Conservation (phyloP, 1,140 invertebrate species). For the Drosophila oshimai region DNA sequence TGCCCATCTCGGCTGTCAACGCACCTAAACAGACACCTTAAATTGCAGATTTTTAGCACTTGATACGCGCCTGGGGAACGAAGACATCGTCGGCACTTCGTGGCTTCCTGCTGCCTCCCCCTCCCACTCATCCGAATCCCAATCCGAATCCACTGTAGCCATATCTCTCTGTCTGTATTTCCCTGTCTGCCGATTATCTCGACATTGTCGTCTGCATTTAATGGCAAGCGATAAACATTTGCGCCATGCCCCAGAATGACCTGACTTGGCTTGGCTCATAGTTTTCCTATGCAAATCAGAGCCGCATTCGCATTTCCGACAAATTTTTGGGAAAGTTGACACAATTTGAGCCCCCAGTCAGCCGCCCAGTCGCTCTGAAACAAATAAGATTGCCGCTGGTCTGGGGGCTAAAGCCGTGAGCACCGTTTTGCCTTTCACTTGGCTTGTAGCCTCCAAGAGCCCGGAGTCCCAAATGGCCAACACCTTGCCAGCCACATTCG, state of each 20-base stretch:
- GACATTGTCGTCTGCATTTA: slow-evolving; percentile 63
- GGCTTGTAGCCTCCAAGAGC: slow-evolving; percentile 29
- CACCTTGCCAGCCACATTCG: slow-evolving; percentile 55
- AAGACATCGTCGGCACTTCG: slow-evolving; percentile 9
- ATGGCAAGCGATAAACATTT: slow-evolving; percentile 62
- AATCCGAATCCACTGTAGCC: not conserved
- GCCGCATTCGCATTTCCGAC: slow-evolving; percentile 42
- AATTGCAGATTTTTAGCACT: slow-evolving; percentile 57
- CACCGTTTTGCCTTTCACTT: slow-evolving; percentile 63
- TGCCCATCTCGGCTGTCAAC: slow-evolving; percentile 46
- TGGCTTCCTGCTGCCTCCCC: slow-evolving; percentile 22
- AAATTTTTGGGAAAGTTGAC: slow-evolving; percentile 73
- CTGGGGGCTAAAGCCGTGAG: slow-evolving; percentile 66
- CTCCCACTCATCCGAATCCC: not conserved
- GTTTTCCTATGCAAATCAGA: slow-evolving; percentile 41
- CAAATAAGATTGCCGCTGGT: slow-evolving; percentile 6
- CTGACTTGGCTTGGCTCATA: slow-evolving; percentile 4
- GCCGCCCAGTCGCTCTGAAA: not conserved
- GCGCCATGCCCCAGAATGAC: slow-evolving; percentile 1
- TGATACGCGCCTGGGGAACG: slow-evolving; percentile 28
- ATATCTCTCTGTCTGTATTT: slow-evolving; percentile 18
- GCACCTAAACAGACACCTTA: slow-evolving; percentile 60
- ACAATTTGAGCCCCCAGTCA: slow-evolving; percentile 59
- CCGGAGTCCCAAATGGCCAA: slow-evolving; percentile 21
- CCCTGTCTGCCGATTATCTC: slow-evolving; percentile 53